Conservation (phyloP, 2,797 vertebrate species). For the Scyliorhinus canicula region DNA sequence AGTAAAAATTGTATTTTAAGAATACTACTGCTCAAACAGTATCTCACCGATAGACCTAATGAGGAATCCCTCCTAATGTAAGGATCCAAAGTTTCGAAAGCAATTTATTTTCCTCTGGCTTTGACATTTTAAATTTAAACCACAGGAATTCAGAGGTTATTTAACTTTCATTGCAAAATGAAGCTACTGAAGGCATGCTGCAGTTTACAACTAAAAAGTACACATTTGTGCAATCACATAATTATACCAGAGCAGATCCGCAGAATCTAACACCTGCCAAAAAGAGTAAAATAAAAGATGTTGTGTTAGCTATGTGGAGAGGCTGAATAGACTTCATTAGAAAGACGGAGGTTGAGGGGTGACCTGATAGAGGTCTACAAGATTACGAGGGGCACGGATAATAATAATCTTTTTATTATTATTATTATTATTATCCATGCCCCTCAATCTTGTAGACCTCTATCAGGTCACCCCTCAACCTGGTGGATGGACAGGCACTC, state of each 20-base stretch:
- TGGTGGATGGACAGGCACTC: too few relatives aligned
- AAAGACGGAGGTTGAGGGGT: too few relatives aligned
- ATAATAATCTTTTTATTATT: too few relatives aligned
- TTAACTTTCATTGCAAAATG: neutral
- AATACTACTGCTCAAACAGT: neutral
- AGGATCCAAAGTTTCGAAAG: neutral
- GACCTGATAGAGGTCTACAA: too few relatives aligned
- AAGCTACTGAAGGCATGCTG: neutral
- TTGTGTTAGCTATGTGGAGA: too few relatives aligned
- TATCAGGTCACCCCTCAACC: too few relatives aligned
- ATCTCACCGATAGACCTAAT: neutral
- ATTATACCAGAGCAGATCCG: neutral
- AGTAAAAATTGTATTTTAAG: constrained; percentile 9
- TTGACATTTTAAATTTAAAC: neutral
- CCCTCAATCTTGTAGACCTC: too few relatives aligned
- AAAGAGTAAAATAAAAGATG: neutral
- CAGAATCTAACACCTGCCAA: neutral
- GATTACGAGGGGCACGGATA: too few relatives aligned
- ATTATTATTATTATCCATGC: too few relatives aligned
- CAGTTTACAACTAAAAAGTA: neutral
- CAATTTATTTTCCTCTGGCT: neutral
- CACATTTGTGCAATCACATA: neutral
- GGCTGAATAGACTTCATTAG: too few relatives aligned
- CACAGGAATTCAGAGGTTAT: neutral
- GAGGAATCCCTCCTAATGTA: neutral